phyloP scores from a whole-genome alignment of 1,140 invertebrate species.

The Drosophila tropicalis region DNA sequence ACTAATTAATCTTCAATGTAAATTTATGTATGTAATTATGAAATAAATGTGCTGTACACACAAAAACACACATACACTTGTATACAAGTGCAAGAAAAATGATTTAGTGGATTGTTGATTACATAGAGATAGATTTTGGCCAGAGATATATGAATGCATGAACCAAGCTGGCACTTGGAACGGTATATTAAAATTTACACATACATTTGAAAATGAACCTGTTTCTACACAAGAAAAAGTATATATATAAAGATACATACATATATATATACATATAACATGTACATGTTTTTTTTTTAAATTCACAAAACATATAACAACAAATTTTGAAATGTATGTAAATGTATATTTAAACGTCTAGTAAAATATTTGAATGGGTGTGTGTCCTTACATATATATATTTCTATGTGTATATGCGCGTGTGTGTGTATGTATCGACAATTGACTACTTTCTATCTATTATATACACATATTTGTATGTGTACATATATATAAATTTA shows the following conservation, averaged over 20 bases:
- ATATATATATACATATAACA: conserved; percentile 12
- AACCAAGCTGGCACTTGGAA: conserved; percentile 71
- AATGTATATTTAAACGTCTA: conserved; percentile 6
- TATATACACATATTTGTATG: conserved; percentile 4
- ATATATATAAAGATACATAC: conserved; percentile 20
- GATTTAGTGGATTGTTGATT: not conserved
- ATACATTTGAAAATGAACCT: not conserved
- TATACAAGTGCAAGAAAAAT: conserved; percentile 3
- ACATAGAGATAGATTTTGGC: not conserved
- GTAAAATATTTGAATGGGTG: not conserved
- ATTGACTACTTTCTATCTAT: not conserved
- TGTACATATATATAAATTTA: conserved; percentile 14
- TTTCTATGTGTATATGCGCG: too few species aligned
- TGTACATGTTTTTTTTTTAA: not conserved
- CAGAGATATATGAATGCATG: conserved; percentile 2
- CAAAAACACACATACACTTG: not conserved
- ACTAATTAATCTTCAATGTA: conserved; percentile 61
- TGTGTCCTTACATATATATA: not conserved
- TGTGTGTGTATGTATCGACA: too few species aligned
- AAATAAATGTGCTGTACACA: conserved; percentile 40
- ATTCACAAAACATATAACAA: conserved; percentile 5
- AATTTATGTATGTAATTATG: conserved; percentile 74
- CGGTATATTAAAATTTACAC: conserved; percentile 14
- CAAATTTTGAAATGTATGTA: not conserved
- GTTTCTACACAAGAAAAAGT: not conserved